Evolutionary conservation across 2,797 vertebrate genomes (phyloP).

Genomic region (Aulostomus chinensis): DNA sequence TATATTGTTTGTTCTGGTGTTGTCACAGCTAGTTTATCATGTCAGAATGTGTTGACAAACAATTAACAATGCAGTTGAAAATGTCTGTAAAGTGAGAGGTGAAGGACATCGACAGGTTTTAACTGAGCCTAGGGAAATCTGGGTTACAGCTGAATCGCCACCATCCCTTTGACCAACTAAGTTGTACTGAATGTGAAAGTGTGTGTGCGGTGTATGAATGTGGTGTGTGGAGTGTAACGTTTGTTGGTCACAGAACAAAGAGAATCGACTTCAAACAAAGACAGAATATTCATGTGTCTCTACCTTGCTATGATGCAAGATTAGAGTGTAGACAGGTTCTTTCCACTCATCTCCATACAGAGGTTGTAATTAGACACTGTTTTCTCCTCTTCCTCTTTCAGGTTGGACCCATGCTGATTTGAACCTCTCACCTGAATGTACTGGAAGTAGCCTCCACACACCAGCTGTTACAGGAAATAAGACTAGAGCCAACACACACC

Average conservation of each 20-base stretch:
- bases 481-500: not conserved
- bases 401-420: not conserved
- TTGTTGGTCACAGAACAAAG: not conserved
- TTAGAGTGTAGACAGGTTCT: not conserved
- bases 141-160: too few relatives aligned
- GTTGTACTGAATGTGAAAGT: not conserved
- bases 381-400: not conserved
- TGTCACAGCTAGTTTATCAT: too few relatives aligned
- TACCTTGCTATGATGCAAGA: not conserved
- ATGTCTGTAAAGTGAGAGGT: too few relatives aligned
- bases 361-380: not conserved
- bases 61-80: too few relatives aligned
- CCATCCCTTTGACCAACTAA: too few relatives aligned
- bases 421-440: not conserved
- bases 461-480: too few relatives aligned
- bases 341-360: not conserved
- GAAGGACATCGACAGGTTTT: too few relatives aligned
- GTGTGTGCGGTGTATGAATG: not conserved
- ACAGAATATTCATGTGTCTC: not conserved
- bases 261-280: not conserved
- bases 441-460: not conserved
- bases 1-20: too few relatives aligned
- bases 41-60: too few relatives aligned
- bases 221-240: not conserved
- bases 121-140: too few relatives aligned